A percentile compares a stretch with the other conserved stretches of the same genome.
These are phyloP conservation scores for Chiloscyllium plagiosum DNA, from an alignment of 2,113 vertebrate species.

Conservation along the genomic window DNA sequence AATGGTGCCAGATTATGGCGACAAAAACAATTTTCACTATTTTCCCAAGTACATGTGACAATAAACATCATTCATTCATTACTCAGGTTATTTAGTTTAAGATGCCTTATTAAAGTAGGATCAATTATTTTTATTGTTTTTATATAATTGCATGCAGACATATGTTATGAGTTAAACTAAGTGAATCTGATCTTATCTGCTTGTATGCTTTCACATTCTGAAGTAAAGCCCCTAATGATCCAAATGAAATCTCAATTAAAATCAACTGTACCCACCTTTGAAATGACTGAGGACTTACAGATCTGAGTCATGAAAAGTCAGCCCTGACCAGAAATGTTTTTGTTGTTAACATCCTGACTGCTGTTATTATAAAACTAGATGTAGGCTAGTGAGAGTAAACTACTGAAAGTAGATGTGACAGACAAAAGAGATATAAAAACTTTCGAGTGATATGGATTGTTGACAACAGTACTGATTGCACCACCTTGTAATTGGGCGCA, in stretches of 20 bases:
- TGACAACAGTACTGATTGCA: not conserved
- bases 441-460: not conserved
- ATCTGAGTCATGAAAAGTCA: not conserved
- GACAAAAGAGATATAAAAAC: not conserved
- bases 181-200: not conserved
- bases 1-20: too few species aligned
- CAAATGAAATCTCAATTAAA: not conserved
- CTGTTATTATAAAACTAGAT: not conserved
- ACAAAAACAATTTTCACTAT: too few species aligned
- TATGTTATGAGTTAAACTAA: not conserved
- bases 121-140: not conserved
- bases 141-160: not conserved
- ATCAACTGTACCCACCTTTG: not conserved
- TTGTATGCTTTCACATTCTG: not conserved
- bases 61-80: too few species aligned
- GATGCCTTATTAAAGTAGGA: not conserved
- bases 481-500: not conserved
- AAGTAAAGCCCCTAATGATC: slow-evolving; percentile 11
- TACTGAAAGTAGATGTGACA: not conserved
- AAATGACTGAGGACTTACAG: not conserved
- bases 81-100: not conserved
- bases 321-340: not conserved
- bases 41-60: too few species aligned
- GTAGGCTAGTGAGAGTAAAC: not conserved
- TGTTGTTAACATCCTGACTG: not conserved